Percentiles rank a stretch among this genome's conserved stretches.
phyloP scores from a whole-genome alignment of 2,888 invertebrate species.

The Sturmia bella region DNA sequence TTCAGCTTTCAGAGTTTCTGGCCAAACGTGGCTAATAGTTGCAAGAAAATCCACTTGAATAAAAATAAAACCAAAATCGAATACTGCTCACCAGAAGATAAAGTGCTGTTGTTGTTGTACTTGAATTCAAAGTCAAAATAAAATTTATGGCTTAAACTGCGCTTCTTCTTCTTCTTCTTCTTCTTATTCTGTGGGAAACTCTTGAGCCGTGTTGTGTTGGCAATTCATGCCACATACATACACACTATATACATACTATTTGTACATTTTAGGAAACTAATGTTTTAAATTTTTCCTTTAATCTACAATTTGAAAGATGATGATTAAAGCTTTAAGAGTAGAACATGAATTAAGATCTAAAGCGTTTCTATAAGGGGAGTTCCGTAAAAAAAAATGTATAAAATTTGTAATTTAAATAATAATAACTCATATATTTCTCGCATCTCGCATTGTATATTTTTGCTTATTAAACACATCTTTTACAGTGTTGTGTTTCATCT shows the following conservation, averaged over 20 bases:
- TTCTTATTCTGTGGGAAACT: neutral
- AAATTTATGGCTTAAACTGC: neutral
- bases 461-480: too few relatives aligned
- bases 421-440: too few relatives aligned
- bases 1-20: neutral
- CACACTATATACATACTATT: too few relatives aligned
- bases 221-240: too few relatives aligned
- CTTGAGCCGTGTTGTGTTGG: neutral
- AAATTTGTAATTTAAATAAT: too few relatives aligned
- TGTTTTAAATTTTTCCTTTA: conserved; percentile 9
- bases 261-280: conserved; percentile 1
- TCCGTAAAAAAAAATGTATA: conserved; percentile 17
- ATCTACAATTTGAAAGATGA: conserved; percentile 33
- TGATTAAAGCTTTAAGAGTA: conserved; percentile 23
- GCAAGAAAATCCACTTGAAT: neutral
- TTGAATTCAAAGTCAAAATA: neutral
- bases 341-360: conserved; percentile 4
- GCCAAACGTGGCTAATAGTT: neutral
- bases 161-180: too few relatives aligned
- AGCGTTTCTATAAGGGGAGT: neutral
- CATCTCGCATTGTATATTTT: too few relatives aligned
- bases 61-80: too few relatives aligned
- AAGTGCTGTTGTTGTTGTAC: too few relatives aligned
- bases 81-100: too few relatives aligned
- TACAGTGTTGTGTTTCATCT: too few relatives aligned